Conservation (phyloP, 1,140 invertebrate genomes). For the Sycophila sp. region DNA sequence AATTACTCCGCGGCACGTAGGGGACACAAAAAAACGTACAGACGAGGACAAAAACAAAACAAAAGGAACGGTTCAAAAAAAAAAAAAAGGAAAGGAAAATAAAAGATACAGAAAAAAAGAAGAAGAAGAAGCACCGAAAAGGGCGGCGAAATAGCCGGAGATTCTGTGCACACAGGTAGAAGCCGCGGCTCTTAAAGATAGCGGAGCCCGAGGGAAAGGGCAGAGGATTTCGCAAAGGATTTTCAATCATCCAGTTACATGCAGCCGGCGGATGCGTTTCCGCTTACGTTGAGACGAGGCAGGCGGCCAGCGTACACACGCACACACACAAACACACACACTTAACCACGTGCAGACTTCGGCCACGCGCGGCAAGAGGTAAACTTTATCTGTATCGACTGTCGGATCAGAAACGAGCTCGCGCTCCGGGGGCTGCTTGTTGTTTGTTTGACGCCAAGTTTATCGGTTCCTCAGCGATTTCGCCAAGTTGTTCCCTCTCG, state of each 20-base stretch:
- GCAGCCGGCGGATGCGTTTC: not conserved
- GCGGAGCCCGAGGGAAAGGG: conserved; percentile 5
- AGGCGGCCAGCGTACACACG: too few species aligned
- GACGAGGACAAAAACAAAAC: not conserved
- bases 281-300: conserved; percentile 4
- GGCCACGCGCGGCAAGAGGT: not conserved
- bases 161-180: too few species aligned
- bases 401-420: conserved; percentile 39
- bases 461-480: conserved; percentile 58
- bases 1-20: conserved; percentile 8
- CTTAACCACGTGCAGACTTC: too few species aligned
- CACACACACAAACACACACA: too few species aligned
- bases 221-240: conserved; percentile 24
- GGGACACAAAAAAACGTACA: not conserved
- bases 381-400: conserved; percentile 43
- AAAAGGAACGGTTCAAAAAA: not conserved
- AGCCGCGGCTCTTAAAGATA: not conserved
- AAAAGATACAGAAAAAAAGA: not conserved
- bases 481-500: conserved; percentile 49
- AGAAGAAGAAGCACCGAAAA: not conserved
- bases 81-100: not conserved
- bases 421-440: conserved; percentile 29
- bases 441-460: conserved; percentile 57
- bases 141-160: not conserved
- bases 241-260: conserved; percentile 36